Evolutionary conservation across 30 jellyfish, hydroid and myxozoan genomes (phyloP), one percentile per base, ranked within the genome.

Genomic region (Hydra vulgaris): DNA sequence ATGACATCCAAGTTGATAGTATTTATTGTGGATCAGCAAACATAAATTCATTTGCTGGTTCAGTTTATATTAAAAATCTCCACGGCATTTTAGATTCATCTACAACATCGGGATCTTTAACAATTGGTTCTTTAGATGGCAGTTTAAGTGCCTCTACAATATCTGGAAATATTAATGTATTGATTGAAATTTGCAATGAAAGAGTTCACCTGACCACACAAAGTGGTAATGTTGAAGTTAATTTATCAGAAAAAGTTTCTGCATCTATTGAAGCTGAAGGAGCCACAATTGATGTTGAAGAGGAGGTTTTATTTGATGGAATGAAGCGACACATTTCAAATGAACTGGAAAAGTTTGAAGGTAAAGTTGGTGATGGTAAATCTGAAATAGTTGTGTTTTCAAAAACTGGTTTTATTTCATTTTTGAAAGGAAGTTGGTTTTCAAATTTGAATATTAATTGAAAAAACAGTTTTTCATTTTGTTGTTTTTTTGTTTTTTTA

Each of bases 251-350:
- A 20, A 21, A 55, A n/a, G 81, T 80, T 27, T 67, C 87, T 0
- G 85, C 87, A 0, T 80, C 40, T 70, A 23, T 80, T 12, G 81
- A 80, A 19, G 87, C 87, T 17, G 87, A 66, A n/a, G 87, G 40
- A 17, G 68, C 25, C 18, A 27, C 18, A 17, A 66, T 80, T 0
- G 85, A 80, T 26, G 72, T 80, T 26, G 83, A 82, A 0, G 81
- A 68, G 71, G 87, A 80, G 16, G 53, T 80, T 5, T 22, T 80
- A 52, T 23, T 61, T 80, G 87, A 80, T 80, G 87, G 87, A n/a
- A 23, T 80, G 68, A 80, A 80, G 81, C 23, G 67, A 70, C 23
- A 80, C 0, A 24, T 21, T 15, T 80, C 85, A 15, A 70, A 23
- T 80, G 81, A 74, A 22, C 27, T 1, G 40, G 72, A 80, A n/a